These are phyloP conservation scores for Tubiluchus corallicola DNA, from an alignment of 2,888 invertebrate species.

Conservation along the genomic window DNA sequence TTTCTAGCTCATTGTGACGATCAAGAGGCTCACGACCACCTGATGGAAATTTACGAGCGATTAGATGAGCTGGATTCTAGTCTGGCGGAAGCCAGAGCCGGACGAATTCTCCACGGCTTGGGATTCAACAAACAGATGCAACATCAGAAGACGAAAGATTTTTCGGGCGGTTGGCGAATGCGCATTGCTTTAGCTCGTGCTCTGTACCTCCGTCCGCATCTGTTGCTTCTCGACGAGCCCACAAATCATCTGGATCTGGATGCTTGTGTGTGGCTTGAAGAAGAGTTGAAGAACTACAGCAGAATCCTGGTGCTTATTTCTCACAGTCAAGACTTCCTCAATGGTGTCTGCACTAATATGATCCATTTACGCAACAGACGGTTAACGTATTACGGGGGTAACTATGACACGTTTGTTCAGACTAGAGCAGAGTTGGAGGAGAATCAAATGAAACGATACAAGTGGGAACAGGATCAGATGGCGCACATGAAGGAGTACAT, in stretches of 20 bases:
- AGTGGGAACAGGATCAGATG: conserved; percentile 99
- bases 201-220: conserved; percentile 36
- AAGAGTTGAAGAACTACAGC: conserved; percentile 88
- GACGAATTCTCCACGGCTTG: conserved; percentile 82
- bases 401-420: conserved; percentile 88
- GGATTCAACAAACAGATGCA: conserved; percentile 63
- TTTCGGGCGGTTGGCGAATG: conserved; percentile 43
- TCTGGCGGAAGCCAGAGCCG: conserved; percentile 82
- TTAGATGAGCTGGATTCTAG: conserved; percentile 91
- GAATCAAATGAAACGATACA: conserved; percentile 96
- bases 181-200: conserved; percentile 40
- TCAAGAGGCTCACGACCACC: conserved; percentile 82
- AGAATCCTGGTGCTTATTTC: conserved; percentile 92
- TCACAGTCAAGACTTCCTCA: conserved; percentile 95
- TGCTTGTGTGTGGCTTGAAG: conserved; percentile 98
- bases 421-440: conserved; percentile 85
- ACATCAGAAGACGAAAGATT: conserved; percentile 44
- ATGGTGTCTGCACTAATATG: conserved; percentile 78
- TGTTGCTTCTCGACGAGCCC: conserved; percentile 40
- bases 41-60: conserved; percentile 93
- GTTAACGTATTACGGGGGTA: conserved; percentile 81
- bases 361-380: conserved; percentile 83
- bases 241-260: conserved; percentile 50
- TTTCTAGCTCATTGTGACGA: conserved; percentile 62
- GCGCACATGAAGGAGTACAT: conserved; percentile 99